Evolutionary conservation across 64 coral and sea anemone species (phyloP), one percentile per base, ranked within the genome.

Genomic region (Pocillopora verrucosa): DNA sequence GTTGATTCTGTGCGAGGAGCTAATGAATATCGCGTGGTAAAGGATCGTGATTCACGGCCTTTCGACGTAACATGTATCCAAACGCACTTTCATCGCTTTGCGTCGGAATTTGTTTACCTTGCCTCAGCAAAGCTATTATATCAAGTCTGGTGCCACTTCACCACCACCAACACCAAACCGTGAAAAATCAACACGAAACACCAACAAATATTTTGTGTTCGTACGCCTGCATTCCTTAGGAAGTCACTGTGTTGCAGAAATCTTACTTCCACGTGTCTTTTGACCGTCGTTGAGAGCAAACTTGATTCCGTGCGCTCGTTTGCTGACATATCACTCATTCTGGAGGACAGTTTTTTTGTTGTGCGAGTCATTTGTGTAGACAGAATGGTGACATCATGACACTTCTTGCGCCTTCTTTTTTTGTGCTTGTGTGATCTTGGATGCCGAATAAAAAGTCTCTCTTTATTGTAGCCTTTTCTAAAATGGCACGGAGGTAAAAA

Each of bases 71-170:
- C 24, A 78, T 65, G 58, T 75, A 72, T 88, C 81, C 76, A 93
- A 64, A 64, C 79, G 86, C 77, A 35, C 61, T 93, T 51, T 69
- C 76, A 67, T 82, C 76, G 59, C 88, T 60, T 16, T 60, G 79
- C 83, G 64, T 89, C 24, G 88, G 69, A 60, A 89, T 37, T 81
- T 72, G 87, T 76, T 89, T 77, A 89, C 88, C 83, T 84, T 93
- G 87, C 88, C 83, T 83, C 86, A 34, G 73, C 79, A 89, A 78
- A 60, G 72, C 72, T 45, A 89, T 69, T 51, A 89, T 78, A 85
- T 93, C 87, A 93, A 76, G 92, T 89, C 60, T 89, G 87, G 65
- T 85, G 87, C 87, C 92, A 93, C 62, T 34, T 73, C 60, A 89
- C 68, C 24, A 89, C 81, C 10, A 76, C 72, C 51, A 89, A 72